Conservation (phyloP, 2,888 invertebrate species). For the Plebejus argus region DNA sequence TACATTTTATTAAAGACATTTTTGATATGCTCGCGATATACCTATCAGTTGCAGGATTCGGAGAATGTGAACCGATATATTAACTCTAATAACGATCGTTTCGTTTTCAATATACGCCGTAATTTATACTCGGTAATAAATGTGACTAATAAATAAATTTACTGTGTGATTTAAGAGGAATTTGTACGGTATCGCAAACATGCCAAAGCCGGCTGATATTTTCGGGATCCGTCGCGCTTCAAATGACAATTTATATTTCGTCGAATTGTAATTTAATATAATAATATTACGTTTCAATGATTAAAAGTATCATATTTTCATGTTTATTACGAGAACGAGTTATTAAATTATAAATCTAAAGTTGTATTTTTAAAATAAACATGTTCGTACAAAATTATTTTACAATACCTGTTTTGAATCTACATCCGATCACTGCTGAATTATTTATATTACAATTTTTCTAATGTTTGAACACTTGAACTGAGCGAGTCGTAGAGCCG, state of each 20-base stretch:
- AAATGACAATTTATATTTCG: background rate
- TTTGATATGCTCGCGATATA: background rate
- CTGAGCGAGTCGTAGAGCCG: slow-evolving; percentile 35
- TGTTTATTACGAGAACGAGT: background rate
- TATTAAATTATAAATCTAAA: background rate
- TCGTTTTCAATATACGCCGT: background rate
- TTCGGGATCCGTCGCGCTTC: background rate
- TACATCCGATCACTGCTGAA: slow-evolving; percentile 2
- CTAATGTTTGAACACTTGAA: background rate
- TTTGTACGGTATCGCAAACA: slow-evolving; percentile 22
- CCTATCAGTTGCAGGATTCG: background rate
- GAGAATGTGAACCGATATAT: slow-evolving; percentile 12
- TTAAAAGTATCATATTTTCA: background rate
- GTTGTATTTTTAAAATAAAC: background rate
- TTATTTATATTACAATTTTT: background rate
- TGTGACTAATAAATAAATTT: background rate
- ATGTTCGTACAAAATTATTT: background rate
- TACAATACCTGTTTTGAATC: slow-evolving; percentile 3
- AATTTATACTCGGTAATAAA: background rate
- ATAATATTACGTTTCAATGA: background rate
- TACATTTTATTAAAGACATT: background rate
- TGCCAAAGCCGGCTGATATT: background rate
- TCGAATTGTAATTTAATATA: background rate
- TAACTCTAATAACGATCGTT: background rate
- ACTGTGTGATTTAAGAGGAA: slow-evolving; percentile 11